Base-by-base conservation (phyloP, 2,888 invertebrate species). In the Neria commutata region DNA sequence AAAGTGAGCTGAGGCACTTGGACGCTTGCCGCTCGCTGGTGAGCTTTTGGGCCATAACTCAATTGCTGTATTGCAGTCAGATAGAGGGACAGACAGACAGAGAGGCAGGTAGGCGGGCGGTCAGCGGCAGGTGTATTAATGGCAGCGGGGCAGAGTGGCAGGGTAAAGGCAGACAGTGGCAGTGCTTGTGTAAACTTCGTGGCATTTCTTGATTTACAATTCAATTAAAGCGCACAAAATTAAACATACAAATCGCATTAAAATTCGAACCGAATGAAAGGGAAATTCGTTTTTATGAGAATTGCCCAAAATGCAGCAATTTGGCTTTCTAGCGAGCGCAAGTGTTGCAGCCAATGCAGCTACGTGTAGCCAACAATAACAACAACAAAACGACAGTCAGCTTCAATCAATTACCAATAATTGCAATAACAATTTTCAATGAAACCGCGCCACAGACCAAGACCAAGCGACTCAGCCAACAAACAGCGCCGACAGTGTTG, bases 381-480 rank as follows among this genome's bases (percentile, higher is more conserved):
- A 42, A 17, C 42, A 17, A 17, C 37, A 37, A 37, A 11, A 29
- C 6, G 6, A 29, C 42, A 42, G 4, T n/a, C 10, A 8, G 16
- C 37, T 42, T 42, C 42, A 42, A 42, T 42, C 42, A 42, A 42
- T 42, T 42, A 42, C 42, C 42, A 42, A 42, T 42, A 42, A 42
- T 42, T 42, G 42, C 42, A 42, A 42, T 21, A 42, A 19, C 42
- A n/a, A n/a, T n/a, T n/a, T n/a, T 11, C 29, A 29, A 29, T 29
- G 29, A 29, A 29, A 29, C 6, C 6, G 6, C 29, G 29, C 29
- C 6, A 11, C 29, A 11, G 29, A 29, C 29, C n/a, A n/a, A n/a
- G n/a, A n/a, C n/a, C n/a, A n/a, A n/a, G n/a, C n/a, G n/a, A n/a
- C n/a, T n/a, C n/a, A 29, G 29, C 29, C 6, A 29, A 11, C 29